Conservation (phyloP, 2,113 vertebrate species). For the Piaya cayana region DNA sequence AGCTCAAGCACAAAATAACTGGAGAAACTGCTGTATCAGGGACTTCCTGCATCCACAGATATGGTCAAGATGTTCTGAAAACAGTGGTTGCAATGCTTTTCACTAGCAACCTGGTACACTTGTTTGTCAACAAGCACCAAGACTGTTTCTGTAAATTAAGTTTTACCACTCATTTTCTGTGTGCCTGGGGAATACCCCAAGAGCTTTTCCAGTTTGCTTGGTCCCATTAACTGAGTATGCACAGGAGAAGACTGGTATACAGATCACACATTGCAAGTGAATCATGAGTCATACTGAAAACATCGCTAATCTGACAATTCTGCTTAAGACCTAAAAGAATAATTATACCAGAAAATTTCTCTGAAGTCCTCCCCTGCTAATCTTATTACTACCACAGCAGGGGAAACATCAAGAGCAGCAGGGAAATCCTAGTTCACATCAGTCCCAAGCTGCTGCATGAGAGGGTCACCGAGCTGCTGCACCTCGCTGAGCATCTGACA, state of each 20-base stretch:
- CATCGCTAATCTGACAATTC: not conserved
- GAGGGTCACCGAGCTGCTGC: not conserved
- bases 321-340: not conserved
- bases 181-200: not conserved
- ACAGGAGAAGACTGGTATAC: not conserved
- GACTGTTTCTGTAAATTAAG: not conserved
- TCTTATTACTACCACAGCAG: not conserved
- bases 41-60: not conserved
- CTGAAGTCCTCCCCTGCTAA: not conserved
- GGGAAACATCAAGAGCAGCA: not conserved
- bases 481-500: not conserved
- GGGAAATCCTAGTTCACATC: not conserved
- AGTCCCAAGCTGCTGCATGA: not conserved
- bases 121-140: not conserved
- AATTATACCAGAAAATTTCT: not conserved
- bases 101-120: not conserved
- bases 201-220: not conserved
- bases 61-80: not conserved
- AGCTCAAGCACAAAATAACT: slow-evolving; percentile 56
- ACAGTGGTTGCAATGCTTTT: not conserved
- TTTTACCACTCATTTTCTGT: not conserved
- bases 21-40: not conserved
- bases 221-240: not conserved
- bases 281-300: not conserved
- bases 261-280: not conserved